Conservation (phyloP, 2,888 invertebrate genomes). For the Saturnia japonica region DNA sequence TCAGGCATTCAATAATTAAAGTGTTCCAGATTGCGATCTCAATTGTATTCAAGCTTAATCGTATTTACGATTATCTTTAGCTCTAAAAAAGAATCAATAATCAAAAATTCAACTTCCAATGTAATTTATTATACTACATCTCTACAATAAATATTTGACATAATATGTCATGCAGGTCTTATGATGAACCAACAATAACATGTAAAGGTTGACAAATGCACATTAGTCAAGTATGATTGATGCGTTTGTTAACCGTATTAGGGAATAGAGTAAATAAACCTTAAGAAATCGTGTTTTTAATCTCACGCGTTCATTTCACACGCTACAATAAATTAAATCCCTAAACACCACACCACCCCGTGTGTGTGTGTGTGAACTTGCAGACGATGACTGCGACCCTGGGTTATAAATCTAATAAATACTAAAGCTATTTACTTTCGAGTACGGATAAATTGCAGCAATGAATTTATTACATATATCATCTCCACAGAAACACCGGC, state of each 20-base stretch:
- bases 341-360: not conserved
- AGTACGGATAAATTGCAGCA: not conserved
- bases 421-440: not conserved
- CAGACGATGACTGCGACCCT: not conserved
- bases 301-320: not conserved
- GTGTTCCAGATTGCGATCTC: too few relatives aligned
- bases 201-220: too few relatives aligned
- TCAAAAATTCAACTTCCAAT: too few relatives aligned
- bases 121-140: too few relatives aligned
- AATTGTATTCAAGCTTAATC: too few relatives aligned
- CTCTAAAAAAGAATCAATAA: too few relatives aligned
- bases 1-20: too few relatives aligned
- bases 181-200: too few relatives aligned
- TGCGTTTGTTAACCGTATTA: not conserved
- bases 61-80: too few relatives aligned
- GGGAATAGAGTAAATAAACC: not conserved
- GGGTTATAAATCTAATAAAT: not conserved
- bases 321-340: not conserved
- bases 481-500: not conserved
- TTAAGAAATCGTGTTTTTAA: not conserved
- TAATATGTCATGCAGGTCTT: too few relatives aligned
- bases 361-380: conserved; percentile 9
- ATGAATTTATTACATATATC: not conserved
- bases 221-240: not conserved
- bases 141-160: too few relatives aligned